Evolutionary conservation across 2,888 invertebrate genomes (phyloP), one percentile per base, ranked within the genome.

Genomic region (Rambutsinella grinnellia): DNA sequence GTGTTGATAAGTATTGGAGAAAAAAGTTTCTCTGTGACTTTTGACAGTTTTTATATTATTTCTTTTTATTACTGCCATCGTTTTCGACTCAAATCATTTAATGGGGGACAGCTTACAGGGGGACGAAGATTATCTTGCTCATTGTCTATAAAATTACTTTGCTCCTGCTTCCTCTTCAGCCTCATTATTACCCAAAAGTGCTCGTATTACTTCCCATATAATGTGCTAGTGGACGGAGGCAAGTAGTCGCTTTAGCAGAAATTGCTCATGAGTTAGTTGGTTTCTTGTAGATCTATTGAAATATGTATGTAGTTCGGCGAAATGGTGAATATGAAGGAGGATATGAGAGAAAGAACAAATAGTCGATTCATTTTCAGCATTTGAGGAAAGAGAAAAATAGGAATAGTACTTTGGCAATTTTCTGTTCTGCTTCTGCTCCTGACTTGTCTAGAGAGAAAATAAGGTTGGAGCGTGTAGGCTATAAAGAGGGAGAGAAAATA

Each of bases 21-120:
- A 15, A 72, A 77, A 72, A 71, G 46, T 71, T 77, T 71, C 62
- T 46, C 49, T 46, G 71, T 77, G 77, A 66, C 77, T 77, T 77
- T 72, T 76, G 76, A 76, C 76, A 76, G 70, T 70, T 76, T 70
- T 65, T 70, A 76, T 66, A 65, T 65, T 69, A 70, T 76, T 70
- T 66, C 61, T 65, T 68, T 60, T 69, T 61, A 74, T 74, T 74
- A 66, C 62, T 67, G 56, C 67, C 67, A 74, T 74, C 66, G 62
- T 65, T 72, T 65, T 72, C 65, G 65, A 72, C 72, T 72, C 65
- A 72, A 72, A 72, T 72, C 72, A 72, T 72, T 72, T 72, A 71
- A 71, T 71, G 51, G 72, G 65, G 56, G 63, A 63, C 61, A 53
- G 71, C 61, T 23, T 63, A 63, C 63, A 62, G 71, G 65, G 58